Percentiles rank a stretch among this genome's conserved stretches.
phyloP scores from a whole-genome alignment of 2,113 vertebrate genomes.

The Pycnonotus jocosus region DNA sequence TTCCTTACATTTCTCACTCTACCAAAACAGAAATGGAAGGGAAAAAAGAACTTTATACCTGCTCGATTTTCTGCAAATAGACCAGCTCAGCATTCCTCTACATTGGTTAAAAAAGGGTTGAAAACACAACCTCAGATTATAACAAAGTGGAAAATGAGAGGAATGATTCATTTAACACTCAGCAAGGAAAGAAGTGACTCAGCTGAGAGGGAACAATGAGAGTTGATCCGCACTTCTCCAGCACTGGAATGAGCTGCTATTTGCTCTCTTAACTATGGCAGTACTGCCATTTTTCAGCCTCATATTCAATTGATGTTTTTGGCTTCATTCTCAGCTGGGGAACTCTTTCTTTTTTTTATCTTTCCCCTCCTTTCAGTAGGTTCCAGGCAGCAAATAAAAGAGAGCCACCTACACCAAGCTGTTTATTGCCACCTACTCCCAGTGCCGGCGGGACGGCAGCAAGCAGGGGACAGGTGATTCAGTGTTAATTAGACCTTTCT shows the following conservation, averaged over 20 bases:
- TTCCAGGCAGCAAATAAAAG: neutral
- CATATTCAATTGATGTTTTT: neutral
- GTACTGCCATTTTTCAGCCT: neutral
- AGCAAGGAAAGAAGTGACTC: neutral
- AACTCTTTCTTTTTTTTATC: neutral
- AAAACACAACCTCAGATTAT: neutral
- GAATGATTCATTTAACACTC: neutral
- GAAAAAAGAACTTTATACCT: neutral
- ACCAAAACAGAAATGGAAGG: neutral
- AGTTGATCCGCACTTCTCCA: neutral
- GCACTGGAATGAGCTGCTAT: neutral
- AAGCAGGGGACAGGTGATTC: neutral
- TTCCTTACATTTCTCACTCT: neutral
- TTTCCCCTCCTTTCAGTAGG: neutral
- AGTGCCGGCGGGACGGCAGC: rapidly evolving
- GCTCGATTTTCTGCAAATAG: neutral
- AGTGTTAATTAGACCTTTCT: constrained; percentile 32
- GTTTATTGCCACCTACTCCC: neutral
- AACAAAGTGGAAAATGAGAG: neutral
- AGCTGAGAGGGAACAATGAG: neutral
- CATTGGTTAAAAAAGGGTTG: neutral
- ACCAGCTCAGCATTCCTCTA: neutral
- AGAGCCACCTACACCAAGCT: neutral
- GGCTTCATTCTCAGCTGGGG: neutral
- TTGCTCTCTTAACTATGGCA: neutral